A percentile compares a stretch with the other conserved stretches of the same genome.
These are phyloP conservation scores for Calyptomena viridis DNA, from an alignment of 2,113 vertebrate species.

Conservation along the genomic window DNA sequence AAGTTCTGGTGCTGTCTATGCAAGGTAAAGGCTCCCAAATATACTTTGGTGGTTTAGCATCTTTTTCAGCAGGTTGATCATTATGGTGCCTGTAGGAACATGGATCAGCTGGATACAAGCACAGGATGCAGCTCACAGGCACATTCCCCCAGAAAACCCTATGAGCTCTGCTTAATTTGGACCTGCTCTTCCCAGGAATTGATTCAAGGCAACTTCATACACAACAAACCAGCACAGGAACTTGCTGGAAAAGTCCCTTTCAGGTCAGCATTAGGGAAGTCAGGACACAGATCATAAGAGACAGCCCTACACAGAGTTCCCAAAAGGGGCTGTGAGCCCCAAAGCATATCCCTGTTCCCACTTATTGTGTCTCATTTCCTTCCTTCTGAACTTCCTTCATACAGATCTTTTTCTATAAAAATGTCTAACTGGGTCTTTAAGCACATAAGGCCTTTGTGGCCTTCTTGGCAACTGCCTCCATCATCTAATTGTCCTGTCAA, in stretches of 20 bases:
- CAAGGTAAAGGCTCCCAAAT: background rate
- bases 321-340: background rate
- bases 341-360: background rate
- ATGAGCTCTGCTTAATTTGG: background rate
- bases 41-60: background rate
- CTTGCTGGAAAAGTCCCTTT: background rate
- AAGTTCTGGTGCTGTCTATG: background rate
- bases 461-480: background rate
- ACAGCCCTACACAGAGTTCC: background rate
- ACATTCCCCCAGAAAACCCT: accelerated
- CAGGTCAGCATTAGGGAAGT: too few species aligned
- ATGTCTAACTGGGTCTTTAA: background rate
- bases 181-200: background rate
- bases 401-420: background rate
- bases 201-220: background rate
- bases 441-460: background rate
- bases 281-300: background rate
- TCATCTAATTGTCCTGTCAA: background rate
- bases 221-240: background rate
- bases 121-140: background rate
- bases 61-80: background rate
- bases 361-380: background rate
- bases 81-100: background rate
- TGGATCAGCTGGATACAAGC: background rate
- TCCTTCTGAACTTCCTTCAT: accelerated